Base-by-base conservation (phyloP, 2,888 invertebrate species). In the Drosophila borborema region DNA sequence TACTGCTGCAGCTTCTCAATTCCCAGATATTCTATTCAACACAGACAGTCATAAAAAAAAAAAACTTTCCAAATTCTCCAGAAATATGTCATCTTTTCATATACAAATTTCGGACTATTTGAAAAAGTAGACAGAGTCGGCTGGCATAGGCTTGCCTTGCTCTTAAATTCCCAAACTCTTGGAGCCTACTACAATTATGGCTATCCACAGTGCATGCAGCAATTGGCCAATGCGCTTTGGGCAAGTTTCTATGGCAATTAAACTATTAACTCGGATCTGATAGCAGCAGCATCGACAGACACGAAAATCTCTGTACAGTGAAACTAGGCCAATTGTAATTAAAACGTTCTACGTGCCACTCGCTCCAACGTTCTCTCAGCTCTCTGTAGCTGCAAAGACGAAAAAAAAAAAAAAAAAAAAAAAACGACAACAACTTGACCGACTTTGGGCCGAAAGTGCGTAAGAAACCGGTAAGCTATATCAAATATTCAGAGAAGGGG, bases 321-420 rank as follows among this genome's bases (percentile, higher is more conserved):
- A 91, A 91, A 85, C 85, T 90, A 77, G 91, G 91, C 82, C 90
- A 91, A 87, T 87, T 84, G 86, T 82, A 90, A 90, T 91, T 91
- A 90, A 91, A 90, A 78, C 81, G 80, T 77, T 79, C 77, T 91
- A 91, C 91, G 89, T 89, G 90, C 82, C 40, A 28, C 28, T 23
- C 23, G 23, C 23, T 23, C 4, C 23, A 23, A 23, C 23, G 23
- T 23, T 23, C 23, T 6, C 28, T 20, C 8, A 7, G 2, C 1
- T 53, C 20, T 16, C 43, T 43, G 4, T 10, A 56, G 51, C 61
- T 34, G 36, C 55, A 61, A 59, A 46, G 49, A 38, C 10, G 12
- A 36, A 36, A 36, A 12, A 12, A 36, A 36, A 36, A 12, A 36
- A 36, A 36, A 36, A 36, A 36, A 12, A 36, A 36, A 36, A 12